These are phyloP conservation scores for Erethizon dorsatum DNA, from an alignment of 2,797 vertebrate species.

Conservation along the genomic window DNA sequence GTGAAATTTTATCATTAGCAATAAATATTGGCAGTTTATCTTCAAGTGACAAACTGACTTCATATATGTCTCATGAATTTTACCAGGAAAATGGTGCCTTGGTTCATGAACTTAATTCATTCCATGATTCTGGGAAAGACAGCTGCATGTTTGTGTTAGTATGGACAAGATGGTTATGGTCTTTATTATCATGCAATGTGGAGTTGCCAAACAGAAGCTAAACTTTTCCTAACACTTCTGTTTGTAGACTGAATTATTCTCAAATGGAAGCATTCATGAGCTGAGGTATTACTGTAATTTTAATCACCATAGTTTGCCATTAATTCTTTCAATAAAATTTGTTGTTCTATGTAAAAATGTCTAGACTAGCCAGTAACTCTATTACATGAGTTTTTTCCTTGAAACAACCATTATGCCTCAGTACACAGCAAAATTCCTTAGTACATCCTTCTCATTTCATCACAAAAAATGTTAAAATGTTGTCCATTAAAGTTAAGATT, in stretches of 20 bases:
- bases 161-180: background rate
- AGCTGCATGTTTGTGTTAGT: too few relatives aligned
- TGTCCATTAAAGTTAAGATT: background rate
- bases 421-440: background rate
- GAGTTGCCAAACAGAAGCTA: background rate
- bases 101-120: background rate
- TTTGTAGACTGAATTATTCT: background rate
- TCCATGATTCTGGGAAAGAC: background rate
- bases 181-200: background rate
- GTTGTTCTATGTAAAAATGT: background rate
- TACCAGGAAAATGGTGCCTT: background rate
- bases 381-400: background rate
- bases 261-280: background rate
- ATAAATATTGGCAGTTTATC: background rate
- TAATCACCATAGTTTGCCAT: background rate
- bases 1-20: background rate
- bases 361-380: background rate
- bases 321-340: slow-evolving; percentile 28
- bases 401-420: background rate
- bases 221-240: background rate
- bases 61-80: slow-evolving; percentile 6
- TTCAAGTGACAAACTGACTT: slow-evolving; percentile 2
- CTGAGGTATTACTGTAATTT: background rate
- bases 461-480: background rate
- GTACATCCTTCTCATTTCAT: too few relatives aligned